These are phyloP conservation scores for Aldrovandia affinis DNA, from an alignment of 2,797 vertebrate genomes.

Conservation along the genomic window DNA sequence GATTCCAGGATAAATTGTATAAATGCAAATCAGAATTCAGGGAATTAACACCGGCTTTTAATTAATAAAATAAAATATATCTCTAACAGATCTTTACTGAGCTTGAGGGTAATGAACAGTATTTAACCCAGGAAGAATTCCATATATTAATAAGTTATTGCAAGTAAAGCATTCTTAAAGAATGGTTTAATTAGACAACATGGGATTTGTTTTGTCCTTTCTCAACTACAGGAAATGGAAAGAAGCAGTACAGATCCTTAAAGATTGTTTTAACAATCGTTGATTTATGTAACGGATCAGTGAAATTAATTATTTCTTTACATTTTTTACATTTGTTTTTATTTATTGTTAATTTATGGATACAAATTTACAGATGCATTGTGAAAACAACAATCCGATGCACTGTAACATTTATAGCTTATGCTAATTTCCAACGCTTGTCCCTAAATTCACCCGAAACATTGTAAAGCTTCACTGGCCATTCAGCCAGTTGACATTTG, in stretches of 20 bases:
- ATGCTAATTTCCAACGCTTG: no score
- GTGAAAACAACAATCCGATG: no score
- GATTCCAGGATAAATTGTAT: slow-evolving; percentile 39
- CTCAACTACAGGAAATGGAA: background rate
- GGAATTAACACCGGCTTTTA: slow-evolving; percentile 25
- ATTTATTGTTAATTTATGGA: no score
- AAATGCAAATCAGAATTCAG: slow-evolving; percentile 29
- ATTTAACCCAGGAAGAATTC: slow-evolving; percentile 14
- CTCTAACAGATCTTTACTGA: slow-evolving; percentile 18
- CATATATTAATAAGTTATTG: slow-evolving; percentile 26
- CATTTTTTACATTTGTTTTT: no score
- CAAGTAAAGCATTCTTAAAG: slow-evolving; percentile 20
- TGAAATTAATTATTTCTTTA: background rate
- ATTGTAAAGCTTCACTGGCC: background rate
- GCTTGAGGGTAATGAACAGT: slow-evolving; percentile 26
- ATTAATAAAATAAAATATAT: slow-evolving; percentile 28
- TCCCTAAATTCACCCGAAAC: background rate
- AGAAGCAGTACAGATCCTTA: background rate
- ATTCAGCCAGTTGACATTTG: background rate
- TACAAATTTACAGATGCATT: no score
- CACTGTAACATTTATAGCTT: no score
- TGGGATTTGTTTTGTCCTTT: background rate
- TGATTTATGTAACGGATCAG: background rate
- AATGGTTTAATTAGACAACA: background rate
- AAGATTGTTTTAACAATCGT: background rate